Evolutionary conservation across 2,888 invertebrate genomes (phyloP).

Genomic region (Isoperla grammatica): DNA sequence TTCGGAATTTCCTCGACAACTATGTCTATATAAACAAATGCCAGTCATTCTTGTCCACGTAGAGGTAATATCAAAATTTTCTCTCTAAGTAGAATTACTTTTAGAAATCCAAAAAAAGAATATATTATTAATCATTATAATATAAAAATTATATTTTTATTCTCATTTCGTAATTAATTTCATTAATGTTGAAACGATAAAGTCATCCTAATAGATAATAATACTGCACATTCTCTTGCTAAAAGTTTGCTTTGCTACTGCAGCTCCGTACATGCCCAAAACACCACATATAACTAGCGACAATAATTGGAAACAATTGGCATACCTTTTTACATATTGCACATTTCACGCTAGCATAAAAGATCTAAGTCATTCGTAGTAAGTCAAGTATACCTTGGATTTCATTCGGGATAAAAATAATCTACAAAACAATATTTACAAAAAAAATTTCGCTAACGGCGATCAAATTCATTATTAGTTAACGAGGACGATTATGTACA

Average conservation of each 20-base stretch:
- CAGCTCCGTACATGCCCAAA: slow-evolving; percentile 21
- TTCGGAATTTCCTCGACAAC: too few species aligned
- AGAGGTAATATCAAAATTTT: neutral
- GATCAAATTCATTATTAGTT: too few species aligned
- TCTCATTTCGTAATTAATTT: neutral
- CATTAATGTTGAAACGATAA: neutral
- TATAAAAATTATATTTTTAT: neutral
- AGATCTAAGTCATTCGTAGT: too few species aligned
- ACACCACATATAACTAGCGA: neutral
- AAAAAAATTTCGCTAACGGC: too few species aligned
- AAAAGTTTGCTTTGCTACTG: slow-evolving; percentile 21
- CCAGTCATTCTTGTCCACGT: too few species aligned
- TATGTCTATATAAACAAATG: too few species aligned
- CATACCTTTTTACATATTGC: neutral
- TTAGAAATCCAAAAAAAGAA: neutral
- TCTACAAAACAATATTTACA: too few species aligned
- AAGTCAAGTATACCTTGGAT: too few species aligned
- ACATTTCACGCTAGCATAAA: neutral
- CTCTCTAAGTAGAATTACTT: neutral
- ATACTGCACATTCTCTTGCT: slow-evolving; percentile 22
- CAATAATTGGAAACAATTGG: neutral
- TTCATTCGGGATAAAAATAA: too few species aligned
- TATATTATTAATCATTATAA: neutral
- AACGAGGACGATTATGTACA: too few species aligned
- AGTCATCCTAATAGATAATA: slow-evolving; percentile 22